These are phyloP conservation scores for Tachina fera DNA, from an alignment of 2,888 invertebrate species.

Conservation along the genomic window DNA sequence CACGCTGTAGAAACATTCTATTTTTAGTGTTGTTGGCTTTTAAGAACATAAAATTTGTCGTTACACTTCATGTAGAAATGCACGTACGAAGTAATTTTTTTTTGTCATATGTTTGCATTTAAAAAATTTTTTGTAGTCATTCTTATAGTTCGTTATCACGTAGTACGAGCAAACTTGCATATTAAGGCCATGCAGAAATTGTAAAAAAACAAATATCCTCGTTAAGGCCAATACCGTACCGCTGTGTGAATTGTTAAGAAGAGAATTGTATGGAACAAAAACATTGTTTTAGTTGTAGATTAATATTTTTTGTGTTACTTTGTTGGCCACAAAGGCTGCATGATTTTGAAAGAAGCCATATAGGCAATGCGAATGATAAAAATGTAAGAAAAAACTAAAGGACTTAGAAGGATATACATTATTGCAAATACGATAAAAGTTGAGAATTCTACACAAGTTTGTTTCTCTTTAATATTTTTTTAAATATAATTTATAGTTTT, in stretches of 20 bases:
- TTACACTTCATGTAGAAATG: conserved; percentile 10
- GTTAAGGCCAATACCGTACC: conserved; percentile 4
- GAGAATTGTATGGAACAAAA: conserved; percentile 4
- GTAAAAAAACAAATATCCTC: neutral
- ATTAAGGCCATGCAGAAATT: conserved; percentile 7
- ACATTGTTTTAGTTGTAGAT: conserved; percentile 27
- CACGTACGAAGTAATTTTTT: conserved; percentile 33
- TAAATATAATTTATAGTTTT: neutral
- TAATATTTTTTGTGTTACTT: neutral
- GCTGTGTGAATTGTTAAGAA: conserved; percentile 2
- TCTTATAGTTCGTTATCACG: conserved; percentile 46
- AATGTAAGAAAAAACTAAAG: neutral
- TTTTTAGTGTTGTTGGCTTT: conserved; percentile 3
- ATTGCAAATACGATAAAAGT: conserved; percentile 1
- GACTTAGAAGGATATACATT: neutral
- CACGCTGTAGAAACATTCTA: neutral
- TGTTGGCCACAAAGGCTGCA: neutral
- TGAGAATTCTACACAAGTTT: neutral
- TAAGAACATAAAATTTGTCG: neutral
- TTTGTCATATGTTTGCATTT: conserved; percentile 62
- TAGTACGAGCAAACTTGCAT: neutral
- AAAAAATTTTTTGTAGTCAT: conserved; percentile 56
- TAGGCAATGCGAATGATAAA: neutral
- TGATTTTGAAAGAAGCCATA: neutral
- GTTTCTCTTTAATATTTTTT: no score